Conservation (phyloP, 2,113 vertebrate genomes). For the Equus quagga region DNA sequence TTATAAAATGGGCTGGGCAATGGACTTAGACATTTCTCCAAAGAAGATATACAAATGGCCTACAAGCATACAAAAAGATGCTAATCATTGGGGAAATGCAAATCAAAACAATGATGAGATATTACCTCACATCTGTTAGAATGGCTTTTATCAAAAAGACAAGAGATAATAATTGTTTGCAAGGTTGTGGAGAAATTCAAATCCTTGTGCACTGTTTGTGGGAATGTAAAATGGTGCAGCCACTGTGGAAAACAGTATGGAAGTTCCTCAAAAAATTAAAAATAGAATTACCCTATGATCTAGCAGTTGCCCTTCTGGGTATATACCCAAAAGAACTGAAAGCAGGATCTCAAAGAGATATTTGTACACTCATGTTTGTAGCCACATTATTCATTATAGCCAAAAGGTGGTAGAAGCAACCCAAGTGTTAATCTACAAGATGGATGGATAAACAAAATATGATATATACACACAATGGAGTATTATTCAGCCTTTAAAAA, state of each 20-base stretch:
- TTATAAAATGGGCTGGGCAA: not conserved
- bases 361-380: not conserved
- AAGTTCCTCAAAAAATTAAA: not conserved
- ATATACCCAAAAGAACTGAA: not conserved
- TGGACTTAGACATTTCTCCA: not conserved
- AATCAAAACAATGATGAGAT: not conserved
- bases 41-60: not conserved
- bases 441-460: not conserved
- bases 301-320: not conserved
- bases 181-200: not conserved
- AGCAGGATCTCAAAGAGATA: not conserved
- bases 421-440: not conserved
- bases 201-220: not conserved
- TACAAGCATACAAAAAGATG: not conserved
- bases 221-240: not conserved
- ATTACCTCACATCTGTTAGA: not conserved
- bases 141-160: not conserved
- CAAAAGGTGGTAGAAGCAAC: not conserved
- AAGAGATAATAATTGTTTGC: not conserved
- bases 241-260: not conserved
- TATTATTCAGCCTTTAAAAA: not conserved
- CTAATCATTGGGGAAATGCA: not conserved
- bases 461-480: not conserved
- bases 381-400: not conserved
- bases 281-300: not conserved